These are phyloP conservation scores for Mionectes macconnelli DNA, from an alignment of 2,113 vertebrate species.

Conservation along the genomic window DNA sequence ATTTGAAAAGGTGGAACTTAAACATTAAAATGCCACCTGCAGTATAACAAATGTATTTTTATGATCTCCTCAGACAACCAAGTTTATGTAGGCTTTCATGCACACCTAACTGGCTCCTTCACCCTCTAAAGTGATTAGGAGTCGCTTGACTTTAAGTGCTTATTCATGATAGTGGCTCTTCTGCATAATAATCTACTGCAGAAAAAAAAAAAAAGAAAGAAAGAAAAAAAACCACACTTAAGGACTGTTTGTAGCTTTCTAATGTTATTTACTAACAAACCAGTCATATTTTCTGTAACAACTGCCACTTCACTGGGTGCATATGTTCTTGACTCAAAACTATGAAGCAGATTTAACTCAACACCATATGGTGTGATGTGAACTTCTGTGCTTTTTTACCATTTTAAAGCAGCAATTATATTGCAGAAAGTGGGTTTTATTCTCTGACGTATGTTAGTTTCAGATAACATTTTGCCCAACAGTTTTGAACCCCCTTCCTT, in stretches of 20 bases:
- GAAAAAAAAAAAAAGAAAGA: not conserved
- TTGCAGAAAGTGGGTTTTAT: not conserved
- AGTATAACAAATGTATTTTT: not conserved
- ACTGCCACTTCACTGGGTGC: slow-evolving; percentile 34
- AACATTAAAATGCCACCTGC: slow-evolving; percentile 6
- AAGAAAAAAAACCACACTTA: not conserved
- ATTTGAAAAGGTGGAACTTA: not conserved
- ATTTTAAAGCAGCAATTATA: slow-evolving; percentile 10
- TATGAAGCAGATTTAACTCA: slow-evolving; percentile 44
- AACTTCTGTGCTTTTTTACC: slow-evolving; percentile 16
- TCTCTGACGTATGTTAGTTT: not conserved
- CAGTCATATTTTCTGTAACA: slow-evolving; percentile 53
- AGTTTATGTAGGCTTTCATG: not conserved
- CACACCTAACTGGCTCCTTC: not conserved
- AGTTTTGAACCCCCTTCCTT: not conserved
- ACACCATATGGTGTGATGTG: slow-evolving; percentile 36
- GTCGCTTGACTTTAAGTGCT: not conserved
- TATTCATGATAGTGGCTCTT: not conserved
- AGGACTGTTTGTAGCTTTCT: slow-evolving; percentile 15
- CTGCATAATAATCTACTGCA: not conserved
- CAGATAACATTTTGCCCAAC: not conserved
- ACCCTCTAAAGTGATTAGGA: not conserved
- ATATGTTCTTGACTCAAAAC: slow-evolving; percentile 63
- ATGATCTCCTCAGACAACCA: not conserved
- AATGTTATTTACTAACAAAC: slow-evolving; percentile 63